These are phyloP conservation scores for Fregetta grallaria DNA, from an alignment of 2,113 vertebrate genomes.

Conservation along the genomic window DNA sequence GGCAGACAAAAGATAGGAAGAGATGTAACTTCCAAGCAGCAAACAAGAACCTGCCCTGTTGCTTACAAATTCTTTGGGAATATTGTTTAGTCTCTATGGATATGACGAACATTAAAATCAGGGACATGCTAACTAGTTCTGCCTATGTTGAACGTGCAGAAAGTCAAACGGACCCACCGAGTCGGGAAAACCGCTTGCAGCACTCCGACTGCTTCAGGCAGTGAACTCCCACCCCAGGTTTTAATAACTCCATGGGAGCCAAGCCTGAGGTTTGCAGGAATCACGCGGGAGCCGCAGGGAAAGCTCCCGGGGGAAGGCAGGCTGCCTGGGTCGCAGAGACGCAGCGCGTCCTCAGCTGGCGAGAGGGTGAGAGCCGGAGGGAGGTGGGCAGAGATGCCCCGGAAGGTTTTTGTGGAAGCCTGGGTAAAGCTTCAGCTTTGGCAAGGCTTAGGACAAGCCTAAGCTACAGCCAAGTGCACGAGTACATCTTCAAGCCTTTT, in stretches of 20 bases:
- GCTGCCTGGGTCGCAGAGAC: not conserved
- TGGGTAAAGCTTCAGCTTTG: not conserved
- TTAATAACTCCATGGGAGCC: not conserved
- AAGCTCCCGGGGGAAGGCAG: not conserved
- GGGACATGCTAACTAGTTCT: not conserved
- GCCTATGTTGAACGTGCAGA: not conserved
- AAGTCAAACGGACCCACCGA: not conserved
- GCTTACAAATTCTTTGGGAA: not conserved
- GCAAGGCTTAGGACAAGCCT: not conserved
- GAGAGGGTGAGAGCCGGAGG: not conserved
- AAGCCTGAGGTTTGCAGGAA: not conserved
- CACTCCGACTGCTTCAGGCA: not conserved
- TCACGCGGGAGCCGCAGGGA: accelerated
- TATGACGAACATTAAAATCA: not conserved
- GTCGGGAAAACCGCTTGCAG: not conserved
- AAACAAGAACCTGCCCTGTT: not conserved
- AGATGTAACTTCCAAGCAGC: not conserved
- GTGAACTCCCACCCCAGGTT: not conserved
- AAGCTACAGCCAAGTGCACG: not conserved
- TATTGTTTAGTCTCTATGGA: not conserved
- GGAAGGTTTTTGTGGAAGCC: not conserved
- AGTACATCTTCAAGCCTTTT: no score
- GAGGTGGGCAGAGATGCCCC: accelerated
- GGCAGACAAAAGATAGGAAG: not conserved
- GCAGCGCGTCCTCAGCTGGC: not conserved